Conservation (phyloP, 2,888 invertebrate species). For the Phalera bucephala region DNA sequence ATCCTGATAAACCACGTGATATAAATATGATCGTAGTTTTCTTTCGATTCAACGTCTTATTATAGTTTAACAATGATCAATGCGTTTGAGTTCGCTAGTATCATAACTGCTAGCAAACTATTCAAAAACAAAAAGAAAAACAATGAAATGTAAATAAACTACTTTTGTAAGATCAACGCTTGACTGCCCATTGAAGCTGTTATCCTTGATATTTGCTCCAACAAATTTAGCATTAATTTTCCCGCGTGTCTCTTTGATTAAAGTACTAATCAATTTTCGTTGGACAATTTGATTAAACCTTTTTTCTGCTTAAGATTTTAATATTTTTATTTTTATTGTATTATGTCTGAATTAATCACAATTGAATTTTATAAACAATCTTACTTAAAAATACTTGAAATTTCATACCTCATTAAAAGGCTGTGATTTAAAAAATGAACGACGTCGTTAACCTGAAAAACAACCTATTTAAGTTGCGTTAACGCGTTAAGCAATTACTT, state of each 20-base stretch:
- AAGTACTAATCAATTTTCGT: neutral
- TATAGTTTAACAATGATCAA: slow-evolving; percentile 45
- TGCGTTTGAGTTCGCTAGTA: slow-evolving; percentile 33
- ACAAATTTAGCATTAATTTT: neutral
- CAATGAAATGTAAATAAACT: slow-evolving; percentile 29
- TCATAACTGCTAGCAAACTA: slow-evolving; percentile 34
- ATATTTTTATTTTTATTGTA: neutral
- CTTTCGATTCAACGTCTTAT: slow-evolving; percentile 41
- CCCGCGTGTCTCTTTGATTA: neutral
- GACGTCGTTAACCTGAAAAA: slow-evolving; percentile 23
- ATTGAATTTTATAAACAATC: neutral
- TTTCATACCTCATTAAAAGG: neutral
- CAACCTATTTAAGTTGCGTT: slow-evolving; percentile 6
- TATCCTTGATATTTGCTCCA: slow-evolving; percentile 10
- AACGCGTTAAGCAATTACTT: slow-evolving; percentile 4
- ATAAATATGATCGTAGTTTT: slow-evolving; percentile 23
- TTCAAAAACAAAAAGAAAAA: slow-evolving; percentile 51
- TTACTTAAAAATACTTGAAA: neutral
- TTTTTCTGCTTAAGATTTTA: neutral
- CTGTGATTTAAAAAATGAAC: slow-evolving; percentile 5
- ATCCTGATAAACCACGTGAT: neutral
- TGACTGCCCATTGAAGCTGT: slow-evolving; percentile 14
- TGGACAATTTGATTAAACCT: neutral
- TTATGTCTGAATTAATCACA: neutral
- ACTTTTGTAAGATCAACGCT: slow-evolving; percentile 20